Conservation (phyloP, 2,113 vertebrate genomes). For the Thunnus maccoyii region DNA sequence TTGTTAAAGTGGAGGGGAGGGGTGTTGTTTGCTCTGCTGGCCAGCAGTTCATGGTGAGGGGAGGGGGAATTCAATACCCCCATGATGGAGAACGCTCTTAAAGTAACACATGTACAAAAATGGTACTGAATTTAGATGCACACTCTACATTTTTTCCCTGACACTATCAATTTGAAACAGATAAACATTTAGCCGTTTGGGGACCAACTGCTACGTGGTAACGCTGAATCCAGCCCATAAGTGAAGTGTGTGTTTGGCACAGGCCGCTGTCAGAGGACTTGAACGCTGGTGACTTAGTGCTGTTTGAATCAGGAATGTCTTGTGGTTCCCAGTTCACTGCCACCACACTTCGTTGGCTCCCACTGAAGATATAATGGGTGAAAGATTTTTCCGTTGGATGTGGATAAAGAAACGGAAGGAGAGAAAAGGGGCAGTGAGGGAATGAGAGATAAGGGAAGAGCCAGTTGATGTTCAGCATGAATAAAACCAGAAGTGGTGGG, state of each 20-base stretch:
- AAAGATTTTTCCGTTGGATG: constrained; percentile 86
- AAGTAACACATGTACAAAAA: constrained; percentile 66
- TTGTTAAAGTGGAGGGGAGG: constrained; percentile 69
- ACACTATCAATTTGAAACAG: constrained; percentile 75
- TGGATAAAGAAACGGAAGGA: constrained; percentile 75
- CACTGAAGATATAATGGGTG: constrained; percentile 84
- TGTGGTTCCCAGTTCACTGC: constrained; percentile 85
- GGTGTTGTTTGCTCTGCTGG: constrained; percentile 63
- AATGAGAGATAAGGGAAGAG: constrained; percentile 77
- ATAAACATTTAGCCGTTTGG: constrained; percentile 71
- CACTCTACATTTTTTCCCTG: constrained; percentile 54
- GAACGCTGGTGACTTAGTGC: constrained; percentile 79
- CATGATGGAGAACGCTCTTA: constrained; percentile 72
- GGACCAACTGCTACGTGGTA: constrained; percentile 74
- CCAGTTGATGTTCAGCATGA: constrained; percentile 68
- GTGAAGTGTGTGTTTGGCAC: constrained; percentile 78
- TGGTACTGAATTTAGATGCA: constrained; percentile 50
- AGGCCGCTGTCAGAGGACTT: constrained; percentile 65
- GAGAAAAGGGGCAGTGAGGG: constrained; percentile 51
- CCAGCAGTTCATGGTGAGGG: constrained; percentile 70
- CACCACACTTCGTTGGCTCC: constrained; percentile 85
- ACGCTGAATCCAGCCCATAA: constrained; percentile 69
- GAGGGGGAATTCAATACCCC: constrained; percentile 78
- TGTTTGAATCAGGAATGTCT: constrained; percentile 82
- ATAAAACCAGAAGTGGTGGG: constrained; percentile 68